These are phyloP conservation scores for Petaurus breviceps DNA, from an alignment of 2,113 vertebrate genomes.

Conservation along the genomic window DNA sequence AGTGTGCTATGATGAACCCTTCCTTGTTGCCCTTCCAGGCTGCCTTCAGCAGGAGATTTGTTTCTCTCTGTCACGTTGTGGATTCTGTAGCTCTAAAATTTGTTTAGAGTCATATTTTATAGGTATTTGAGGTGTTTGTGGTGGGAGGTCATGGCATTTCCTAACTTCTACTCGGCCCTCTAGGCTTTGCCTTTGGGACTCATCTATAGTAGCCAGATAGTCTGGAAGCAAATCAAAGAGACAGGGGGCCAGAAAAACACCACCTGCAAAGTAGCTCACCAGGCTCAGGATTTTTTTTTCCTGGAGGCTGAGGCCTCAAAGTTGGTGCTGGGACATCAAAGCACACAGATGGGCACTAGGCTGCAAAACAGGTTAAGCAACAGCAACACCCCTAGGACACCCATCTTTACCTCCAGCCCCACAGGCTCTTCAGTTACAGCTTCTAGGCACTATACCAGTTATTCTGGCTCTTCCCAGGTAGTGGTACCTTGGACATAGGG, in stretches of 20 bases:
- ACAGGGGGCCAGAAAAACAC: slow-evolving; percentile 91
- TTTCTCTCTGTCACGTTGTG: no score
- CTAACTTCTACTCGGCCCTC: no score
- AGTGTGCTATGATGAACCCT: no score
- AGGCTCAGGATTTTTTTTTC: slow-evolving; percentile 78
- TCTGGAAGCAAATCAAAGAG: slow-evolving; percentile 90
- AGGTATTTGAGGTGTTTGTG: no score
- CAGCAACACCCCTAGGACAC: slow-evolving; percentile 84
- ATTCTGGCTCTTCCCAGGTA: slow-evolving; percentile 55
- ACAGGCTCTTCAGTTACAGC: slow-evolving; percentile 28
- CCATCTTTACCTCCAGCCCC: slow-evolving; percentile 86
- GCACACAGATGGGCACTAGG: slow-evolving; percentile 83
- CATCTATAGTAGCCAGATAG: slow-evolving; percentile 85
- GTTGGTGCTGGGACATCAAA: slow-evolving; percentile 74
- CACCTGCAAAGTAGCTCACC: slow-evolving; percentile 89
- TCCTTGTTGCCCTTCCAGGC: no score
- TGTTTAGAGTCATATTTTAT: no score
- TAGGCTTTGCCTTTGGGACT: slow-evolving; percentile 67
- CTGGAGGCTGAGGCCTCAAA: slow-evolving; percentile 72
- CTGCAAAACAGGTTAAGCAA: slow-evolving; percentile 87
- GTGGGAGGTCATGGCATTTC: no score
- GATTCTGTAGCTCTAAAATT: no score
- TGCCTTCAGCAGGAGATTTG: no score
- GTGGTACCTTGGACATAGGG: background rate
- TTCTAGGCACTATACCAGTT: slow-evolving; percentile 81